A percentile compares a stretch with the other conserved stretches of the same genome.
phyloP scores from a whole-genome alignment of 2,888 invertebrate genomes.

The Phalangium opilio region DNA sequence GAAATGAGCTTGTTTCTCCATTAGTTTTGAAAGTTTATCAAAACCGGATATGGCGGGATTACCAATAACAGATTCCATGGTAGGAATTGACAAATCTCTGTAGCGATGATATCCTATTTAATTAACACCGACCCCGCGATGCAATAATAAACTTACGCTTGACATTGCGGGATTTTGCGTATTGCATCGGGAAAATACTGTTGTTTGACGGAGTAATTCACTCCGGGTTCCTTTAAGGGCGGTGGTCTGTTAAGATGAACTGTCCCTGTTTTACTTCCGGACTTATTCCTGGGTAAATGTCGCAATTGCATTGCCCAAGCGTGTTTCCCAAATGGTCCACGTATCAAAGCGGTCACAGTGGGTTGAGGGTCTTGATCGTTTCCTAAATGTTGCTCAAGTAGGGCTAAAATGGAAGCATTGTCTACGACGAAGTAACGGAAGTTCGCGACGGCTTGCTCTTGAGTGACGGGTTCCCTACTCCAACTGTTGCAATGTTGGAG shows the following conservation, averaged over 20 bases:
- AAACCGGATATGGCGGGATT: constrained; percentile 35
- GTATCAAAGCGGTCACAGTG: constrained; percentile 69
- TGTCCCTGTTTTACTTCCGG: constrained; percentile 24
- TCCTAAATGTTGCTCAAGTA: constrained; percentile 78
- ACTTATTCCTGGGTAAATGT: constrained; percentile 66
- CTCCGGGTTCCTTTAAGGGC: constrained; percentile 53
- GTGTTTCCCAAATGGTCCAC: constrained; percentile 85
- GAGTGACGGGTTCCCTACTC: constrained; percentile 36
- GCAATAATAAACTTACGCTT: constrained; percentile 53
- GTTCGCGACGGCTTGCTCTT: constrained; percentile 41
- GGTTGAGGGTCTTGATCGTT: constrained; percentile 81
- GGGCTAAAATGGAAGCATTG: constrained; percentile 68
- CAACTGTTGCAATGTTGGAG: constrained; percentile 55
- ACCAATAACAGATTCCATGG: constrained; percentile 57
- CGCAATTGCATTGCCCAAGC: constrained; percentile 83
- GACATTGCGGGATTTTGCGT: constrained; percentile 59
- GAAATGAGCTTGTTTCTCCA: constrained; percentile 29
- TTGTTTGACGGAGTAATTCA: constrained; percentile 50
- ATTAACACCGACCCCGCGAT: background rate
- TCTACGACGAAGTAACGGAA: constrained; percentile 84
- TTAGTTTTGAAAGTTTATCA: constrained; percentile 47
- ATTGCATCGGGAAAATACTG: constrained; percentile 65
- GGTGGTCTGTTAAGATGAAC: constrained; percentile 48
- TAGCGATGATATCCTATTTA: no score
- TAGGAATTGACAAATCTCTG: constrained; percentile 45